Evolutionary conservation across 2,797 vertebrate species (phyloP), one percentile per base, ranked within the genome.

Genomic region (Platalea minor): DNA sequence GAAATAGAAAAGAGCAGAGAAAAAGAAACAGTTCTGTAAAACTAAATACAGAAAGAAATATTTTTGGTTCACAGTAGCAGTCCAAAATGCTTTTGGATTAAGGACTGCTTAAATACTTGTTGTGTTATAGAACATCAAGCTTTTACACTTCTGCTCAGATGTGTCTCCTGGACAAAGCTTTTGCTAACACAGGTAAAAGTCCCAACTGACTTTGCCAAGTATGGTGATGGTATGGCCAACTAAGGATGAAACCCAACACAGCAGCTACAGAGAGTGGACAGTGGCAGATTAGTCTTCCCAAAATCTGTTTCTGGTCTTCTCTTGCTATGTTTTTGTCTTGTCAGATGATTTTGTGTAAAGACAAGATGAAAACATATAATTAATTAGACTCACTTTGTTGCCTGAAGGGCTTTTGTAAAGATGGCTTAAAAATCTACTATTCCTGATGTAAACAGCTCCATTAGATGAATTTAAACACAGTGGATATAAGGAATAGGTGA

Each of bases 151-250:
- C 16, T 54, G 43, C 17, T 90, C 17, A 56, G 15, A 19, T 60
- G 5, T 35, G 7, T 54, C 31, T 80, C 3, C 13, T 48, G 23
- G 54, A 17, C 35, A 67, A 37, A 41, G 5, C 23, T 51, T 73
- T 79, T 59, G 26, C 13, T 70, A 63, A 48, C 29, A 28, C 0
- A 48, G 7, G 19, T 50, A 29, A 33, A 65, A 65, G 6, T 67
- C 51, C 59, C 39, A 73, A 31, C 12, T 85, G 5, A n/a, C 13
- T 50, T 88, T 23, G 35, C 31, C 35, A 29, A 37, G 19, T 24
- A 5, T 13, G 3, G 13, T 33, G 31, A 10, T 50, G 17, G 5
- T 25, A 18, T 39, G 15, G 19, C 17, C 59, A 77, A 0, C 9
- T 26, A 10, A 48, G 16, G 61, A 41, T 3, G 7, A 78, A 79